Evolutionary conservation across 2,888 invertebrate genomes (phyloP).

Genomic region (Drosophila macrothrix): DNA sequence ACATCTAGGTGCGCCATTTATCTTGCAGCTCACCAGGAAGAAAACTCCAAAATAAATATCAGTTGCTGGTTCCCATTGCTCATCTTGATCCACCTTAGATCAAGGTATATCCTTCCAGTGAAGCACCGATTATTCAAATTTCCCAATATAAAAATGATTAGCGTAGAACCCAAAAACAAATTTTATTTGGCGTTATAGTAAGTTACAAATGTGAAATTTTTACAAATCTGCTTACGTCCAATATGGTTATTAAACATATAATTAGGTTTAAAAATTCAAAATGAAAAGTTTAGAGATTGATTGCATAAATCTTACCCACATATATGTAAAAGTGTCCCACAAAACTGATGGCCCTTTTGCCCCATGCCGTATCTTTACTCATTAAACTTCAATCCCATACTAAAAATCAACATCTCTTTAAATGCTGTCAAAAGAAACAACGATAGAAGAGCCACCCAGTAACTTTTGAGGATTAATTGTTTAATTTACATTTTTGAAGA

Average conservation of each 20-base stretch:
- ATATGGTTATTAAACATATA: constrained; percentile 35
- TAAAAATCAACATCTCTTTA: constrained; percentile 41
- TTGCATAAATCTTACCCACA: constrained; percentile 52
- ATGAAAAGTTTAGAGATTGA: constrained; percentile 19
- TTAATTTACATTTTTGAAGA: constrained; percentile 18
- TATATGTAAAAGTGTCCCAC: constrained; percentile 42
- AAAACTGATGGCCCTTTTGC: constrained; percentile 36
- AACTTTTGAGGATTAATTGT: constrained; percentile 17
- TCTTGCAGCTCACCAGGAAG: neutral
- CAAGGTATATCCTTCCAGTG: neutral
- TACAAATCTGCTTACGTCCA: constrained; percentile 64
- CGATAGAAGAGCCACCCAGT: constrained; percentile 52
- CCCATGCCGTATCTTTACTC: constrained; percentile 24
- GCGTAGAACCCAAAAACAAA: constrained; percentile 40
- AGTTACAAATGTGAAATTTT: constrained; percentile 35
- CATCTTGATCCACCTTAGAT: neutral
- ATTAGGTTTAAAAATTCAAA: constrained; percentile 24
- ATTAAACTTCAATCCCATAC: constrained; percentile 50
- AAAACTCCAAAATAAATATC: neutral
- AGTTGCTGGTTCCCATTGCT: neutral
- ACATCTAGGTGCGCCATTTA: neutral
- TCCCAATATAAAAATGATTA: constrained; percentile 3
- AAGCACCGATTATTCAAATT: neutral
- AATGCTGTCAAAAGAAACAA: constrained; percentile 71
- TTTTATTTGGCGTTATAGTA: constrained; percentile 49